Evolutionary conservation across 2,888 invertebrate species (phyloP), one percentile per base, ranked within the genome.

Genomic region (Thecophora atra): DNA sequence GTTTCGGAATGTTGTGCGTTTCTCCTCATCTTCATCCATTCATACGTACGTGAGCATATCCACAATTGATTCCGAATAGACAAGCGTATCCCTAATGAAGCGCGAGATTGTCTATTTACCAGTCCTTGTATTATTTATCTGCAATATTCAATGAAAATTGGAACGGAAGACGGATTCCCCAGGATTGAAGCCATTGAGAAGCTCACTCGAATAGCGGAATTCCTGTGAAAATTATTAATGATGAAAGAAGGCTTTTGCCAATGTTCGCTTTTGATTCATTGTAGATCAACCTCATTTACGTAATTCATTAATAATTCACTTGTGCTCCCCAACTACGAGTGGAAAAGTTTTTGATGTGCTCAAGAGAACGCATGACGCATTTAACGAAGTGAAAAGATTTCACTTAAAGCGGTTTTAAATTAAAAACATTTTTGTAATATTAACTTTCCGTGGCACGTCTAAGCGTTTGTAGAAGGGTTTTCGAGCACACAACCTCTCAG

Each of bases 321-420:
- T 47, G 44, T 26, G 24, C 15, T 24, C 47, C 26, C 6, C 37
- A 37, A 37, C 37, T 37, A 37, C 7, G 11, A 37, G 37, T 8
- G 37, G 37, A 37, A 37, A 0, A 37, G 37, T 2, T 21, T n/a
- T 13, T 37, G 54, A 11, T 54, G 42, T 42, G 37, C 19, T 4
- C 13, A 21, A 30, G 42, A 37, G 21, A 42, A 21, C 37, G 13
- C n/a, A n/a, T 63, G 44, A 54, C 42, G 24, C 30, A 54, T 69
- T 28, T 69, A 60, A 60, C 69, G 60, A 69, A 60, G 28, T 69
- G 60, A 47, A 47, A 67, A 69, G 60, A 60, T 51, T 58, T 69
- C 60, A 60, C 44, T 60, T 69, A 44, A 47, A 69, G 47, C 69
- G 17, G 60, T 67, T 69, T 60, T 69, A 69, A 69, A 47, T 69